Base-by-base conservation (phyloP, 2,888 invertebrate species). In the Leptura quadrifasciata region DNA sequence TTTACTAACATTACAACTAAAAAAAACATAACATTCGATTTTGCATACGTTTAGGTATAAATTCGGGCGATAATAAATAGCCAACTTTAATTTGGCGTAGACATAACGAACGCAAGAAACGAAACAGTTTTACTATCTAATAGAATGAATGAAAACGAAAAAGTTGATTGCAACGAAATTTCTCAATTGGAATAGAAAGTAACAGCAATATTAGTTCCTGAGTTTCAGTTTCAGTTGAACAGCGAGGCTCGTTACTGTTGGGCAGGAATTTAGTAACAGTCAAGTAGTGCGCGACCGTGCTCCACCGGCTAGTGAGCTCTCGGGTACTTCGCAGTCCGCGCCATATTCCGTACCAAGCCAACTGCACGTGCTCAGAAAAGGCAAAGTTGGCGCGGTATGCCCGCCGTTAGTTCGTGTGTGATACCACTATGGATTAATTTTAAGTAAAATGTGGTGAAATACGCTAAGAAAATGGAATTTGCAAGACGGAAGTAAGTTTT, bases 181-280 rank as follows among this genome's bases (percentile, higher is more conserved):
- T 69, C 69, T 69, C 71, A 74, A 69, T 74, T 74, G 69, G 47
- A 74, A 63, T 69, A 61, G 74, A 74, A 74, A 69, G 74, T 74
- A 63, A 74, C 55, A 74, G 47, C 57, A 31, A 68, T 69, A 57
- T 74, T 68, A 68, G 39, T 69, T 69, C 69, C 69, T 67, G 74
- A 61, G 74, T 74, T 74, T 74, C 74, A 71, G 57, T 69, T 69
- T 69, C 39, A 69, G 69, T 55, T 31, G 69, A 74, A 60, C 55
- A 63, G 15, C 61, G 58, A 21, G 12, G 15, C 58, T 55, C 18
- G 17, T 20, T 10, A 52, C 17, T 54, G 24, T 27, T 71, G 24
- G 21, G 47, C 65, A 52, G 21, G 39, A 52, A 52, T 52, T 52
- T 52, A 47, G 65, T 52, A 52, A 65, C 61, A 60, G 71, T 61